Conservation (phyloP, 2,113 vertebrate species). For the Sinocyclocheilus anophthalmus region DNA sequence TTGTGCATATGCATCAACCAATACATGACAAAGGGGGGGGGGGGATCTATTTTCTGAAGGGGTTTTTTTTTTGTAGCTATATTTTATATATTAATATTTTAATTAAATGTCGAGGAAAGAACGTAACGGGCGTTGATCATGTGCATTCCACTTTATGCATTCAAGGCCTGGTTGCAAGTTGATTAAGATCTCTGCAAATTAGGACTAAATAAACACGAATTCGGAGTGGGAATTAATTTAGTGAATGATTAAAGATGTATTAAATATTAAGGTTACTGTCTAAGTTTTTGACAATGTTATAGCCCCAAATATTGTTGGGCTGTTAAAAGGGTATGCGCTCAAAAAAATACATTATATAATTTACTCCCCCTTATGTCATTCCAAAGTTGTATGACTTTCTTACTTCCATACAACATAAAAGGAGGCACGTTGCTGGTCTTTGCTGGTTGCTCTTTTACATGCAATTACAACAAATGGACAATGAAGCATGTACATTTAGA, state of each 20-base stretch:
- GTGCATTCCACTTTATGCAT: neutral
- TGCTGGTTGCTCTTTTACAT: neutral
- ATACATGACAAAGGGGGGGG: too few species aligned
- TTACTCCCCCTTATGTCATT: neutral
- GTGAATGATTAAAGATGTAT: constrained; percentile 23
- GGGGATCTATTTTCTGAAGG: too few species aligned
- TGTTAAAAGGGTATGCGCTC: neutral
- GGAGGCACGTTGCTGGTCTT: neutral
- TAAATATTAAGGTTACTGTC: constrained; percentile 24
- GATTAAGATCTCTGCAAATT: neutral
- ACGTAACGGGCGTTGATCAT: neutral
- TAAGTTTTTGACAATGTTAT: neutral
- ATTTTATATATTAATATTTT: too few species aligned
- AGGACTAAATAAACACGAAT: neutral
- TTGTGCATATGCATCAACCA: neutral
- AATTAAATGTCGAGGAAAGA: too few species aligned
- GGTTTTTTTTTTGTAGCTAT: too few species aligned
- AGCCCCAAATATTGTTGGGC: neutral
- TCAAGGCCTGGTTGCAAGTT: neutral
- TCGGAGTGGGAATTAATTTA: constrained; percentile 5
- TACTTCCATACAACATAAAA: neutral
- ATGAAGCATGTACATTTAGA: neutral
- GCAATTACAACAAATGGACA: neutral
- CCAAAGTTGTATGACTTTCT: neutral
- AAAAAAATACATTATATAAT: too few species aligned